phyloP scores from a whole-genome alignment of 2,888 invertebrate species.

The Chorisops tibialis region DNA sequence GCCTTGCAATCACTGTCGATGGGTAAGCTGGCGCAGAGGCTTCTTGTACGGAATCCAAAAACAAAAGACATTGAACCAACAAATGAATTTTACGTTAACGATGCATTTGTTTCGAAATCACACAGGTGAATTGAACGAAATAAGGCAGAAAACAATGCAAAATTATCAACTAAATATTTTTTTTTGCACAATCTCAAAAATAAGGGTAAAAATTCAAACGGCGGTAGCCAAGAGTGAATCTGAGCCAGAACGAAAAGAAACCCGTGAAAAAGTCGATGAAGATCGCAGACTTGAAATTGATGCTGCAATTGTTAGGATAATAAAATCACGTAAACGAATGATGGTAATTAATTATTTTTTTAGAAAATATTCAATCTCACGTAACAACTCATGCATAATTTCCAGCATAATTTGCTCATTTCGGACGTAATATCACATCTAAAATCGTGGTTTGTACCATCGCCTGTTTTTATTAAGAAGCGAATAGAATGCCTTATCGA shows the following conservation, averaged over 20 bases:
- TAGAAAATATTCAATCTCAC: neutral
- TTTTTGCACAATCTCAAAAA: slow-evolving; percentile 20
- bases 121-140: slow-evolving; percentile 62
- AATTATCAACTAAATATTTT: neutral
- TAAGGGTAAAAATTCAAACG: slow-evolving; percentile 89
- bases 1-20: slow-evolving; percentile 96
- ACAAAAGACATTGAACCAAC: slow-evolving; percentile 95
- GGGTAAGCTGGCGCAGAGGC: slow-evolving; percentile 94
- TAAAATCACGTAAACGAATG: slow-evolving; percentile 97
- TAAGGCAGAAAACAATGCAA: neutral
- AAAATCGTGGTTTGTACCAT: slow-evolving; percentile 94
- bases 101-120: slow-evolving; percentile 95
- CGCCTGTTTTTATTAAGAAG: slow-evolving; percentile 97
- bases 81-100: slow-evolving; percentile 93
- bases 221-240: slow-evolving; percentile 95
- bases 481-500: slow-evolving; percentile 99
- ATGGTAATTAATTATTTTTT: slow-evolving; percentile 61
- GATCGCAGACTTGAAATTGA: slow-evolving; percentile 99
- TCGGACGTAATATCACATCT: slow-evolving; percentile 97
- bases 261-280: slow-evolving; percentile 96
- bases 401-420: slow-evolving; percentile 86
- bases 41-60: slow-evolving; percentile 90
- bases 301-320: slow-evolving; percentile 94
- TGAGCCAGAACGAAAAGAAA: slow-evolving; percentile 98
- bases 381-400: slow-evolving; percentile 28